These are phyloP conservation scores for Epirrhoe tristata DNA, from an alignment of 2,888 invertebrate species.

Conservation along the genomic window DNA sequence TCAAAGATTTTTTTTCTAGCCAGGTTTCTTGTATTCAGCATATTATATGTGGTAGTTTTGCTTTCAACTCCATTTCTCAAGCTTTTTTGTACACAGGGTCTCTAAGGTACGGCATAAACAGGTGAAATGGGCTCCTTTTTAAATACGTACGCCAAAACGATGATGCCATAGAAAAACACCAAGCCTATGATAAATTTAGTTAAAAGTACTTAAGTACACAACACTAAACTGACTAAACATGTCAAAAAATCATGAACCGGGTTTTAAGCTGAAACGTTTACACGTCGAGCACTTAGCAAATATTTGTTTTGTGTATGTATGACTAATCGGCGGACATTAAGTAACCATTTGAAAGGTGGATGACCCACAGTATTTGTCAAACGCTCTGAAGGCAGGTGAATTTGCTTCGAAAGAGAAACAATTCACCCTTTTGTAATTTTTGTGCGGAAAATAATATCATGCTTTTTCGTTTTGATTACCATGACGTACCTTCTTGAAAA, in stretches of 20 bases:
- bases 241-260: constrained; percentile 54
- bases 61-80: too few relatives aligned
- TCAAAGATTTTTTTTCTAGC: too few relatives aligned
- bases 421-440: too few relatives aligned
- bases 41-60: too few relatives aligned
- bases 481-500: constrained; percentile 71
- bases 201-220: neutral
- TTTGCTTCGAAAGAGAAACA: constrained; percentile 16
- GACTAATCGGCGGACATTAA: constrained; percentile 79
- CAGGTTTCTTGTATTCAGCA: too few relatives aligned
- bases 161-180: constrained; percentile 49
- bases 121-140: too few relatives aligned
- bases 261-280: constrained; percentile 62
- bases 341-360: constrained; percentile 76
- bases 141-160: constrained; percentile 7
- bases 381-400: constrained; percentile 62
- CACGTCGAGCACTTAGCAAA: constrained; percentile 63
- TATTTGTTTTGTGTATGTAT: constrained; percentile 65
- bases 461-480: constrained; percentile 53
- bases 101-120: too few relatives aligned
- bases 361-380: constrained; percentile 75
- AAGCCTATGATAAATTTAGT: constrained; percentile 27
- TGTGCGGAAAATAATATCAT: too few relatives aligned
- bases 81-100: too few relatives aligned
- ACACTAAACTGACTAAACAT: constrained; percentile 53